These are phyloP conservation scores for Eidolon dupreanum DNA, from an alignment of 2,797 vertebrate genomes.

Conservation along the genomic window DNA sequence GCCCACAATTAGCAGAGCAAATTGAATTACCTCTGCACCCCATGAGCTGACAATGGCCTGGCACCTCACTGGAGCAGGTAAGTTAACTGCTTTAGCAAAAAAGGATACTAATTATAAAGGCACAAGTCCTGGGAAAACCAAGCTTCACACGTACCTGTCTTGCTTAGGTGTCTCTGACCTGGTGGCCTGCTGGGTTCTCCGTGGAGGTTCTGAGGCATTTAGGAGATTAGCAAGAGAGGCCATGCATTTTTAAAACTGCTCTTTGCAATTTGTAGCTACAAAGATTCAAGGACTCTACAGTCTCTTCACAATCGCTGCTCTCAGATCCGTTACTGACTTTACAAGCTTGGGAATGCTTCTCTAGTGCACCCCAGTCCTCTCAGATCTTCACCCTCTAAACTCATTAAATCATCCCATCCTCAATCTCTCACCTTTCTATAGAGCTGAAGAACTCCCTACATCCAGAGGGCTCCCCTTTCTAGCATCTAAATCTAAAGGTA, in stretches of 20 bases:
- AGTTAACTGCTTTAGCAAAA: not conserved
- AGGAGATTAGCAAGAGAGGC: not conserved
- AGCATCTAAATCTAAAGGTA: not conserved
- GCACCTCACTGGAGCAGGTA: not conserved
- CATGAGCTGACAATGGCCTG: not conserved
- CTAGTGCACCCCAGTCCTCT: not conserved
- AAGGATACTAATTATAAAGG: not conserved
- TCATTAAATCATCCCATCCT: not conserved
- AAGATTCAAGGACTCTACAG: not conserved
- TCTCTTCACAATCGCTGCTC: not conserved
- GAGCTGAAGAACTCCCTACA: not conserved
- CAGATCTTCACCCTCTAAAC: not conserved
- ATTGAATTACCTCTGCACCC: not conserved
- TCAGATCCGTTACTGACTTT: not conserved
- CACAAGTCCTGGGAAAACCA: not conserved
- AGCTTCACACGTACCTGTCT: not conserved
- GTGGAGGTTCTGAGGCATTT: not conserved
- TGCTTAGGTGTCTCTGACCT: not conserved
- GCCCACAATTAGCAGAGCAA: not conserved
- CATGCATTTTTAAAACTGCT: not conserved
- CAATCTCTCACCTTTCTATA: not conserved
- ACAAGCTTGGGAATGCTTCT: not conserved
- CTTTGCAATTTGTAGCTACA: not conserved
- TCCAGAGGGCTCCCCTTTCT: not conserved
- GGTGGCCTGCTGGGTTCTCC: not conserved